Evolutionary conservation across 2,113 vertebrate genomes (phyloP), one percentile per base, ranked within the genome.

Genomic region (Sapajus apella): DNA sequence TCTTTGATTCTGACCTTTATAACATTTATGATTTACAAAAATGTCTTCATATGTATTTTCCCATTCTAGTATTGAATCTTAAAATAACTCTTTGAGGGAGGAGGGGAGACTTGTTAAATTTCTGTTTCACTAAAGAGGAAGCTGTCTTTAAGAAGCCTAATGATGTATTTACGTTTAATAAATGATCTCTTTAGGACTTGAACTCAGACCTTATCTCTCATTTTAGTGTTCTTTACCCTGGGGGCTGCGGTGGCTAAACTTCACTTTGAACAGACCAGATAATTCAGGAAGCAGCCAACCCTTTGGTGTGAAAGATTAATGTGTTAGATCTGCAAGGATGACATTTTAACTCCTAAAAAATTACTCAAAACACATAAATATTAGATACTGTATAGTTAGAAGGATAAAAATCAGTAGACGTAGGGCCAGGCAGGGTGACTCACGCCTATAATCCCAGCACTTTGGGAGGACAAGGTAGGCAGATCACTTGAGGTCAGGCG

Each of bases 61-160:
- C 40, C 40, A 75, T 56, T 47, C 30, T 79, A 88, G 37, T 96
- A 93, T 89, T 96, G 77, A 96, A 81, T 55, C 52, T 83, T 92
- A 88, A 95, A 80, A 58, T 56, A 89, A 84, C 14, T 50, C 47
- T 83, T 27, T 18, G 13, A 70, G 20, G 10, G 81, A 45, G 14
- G 23, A 79, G 25, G n/a, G 18, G 6, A 72, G 0, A 2, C 13
- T 72, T 56, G 11, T 35, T 92, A 84, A 37, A 84, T 89, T 86
- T 86, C 25, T 85, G 23, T 85, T 87, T 92, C 45, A 40, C 35
- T 58, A 16, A 81, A n/a, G 43, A 92, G 70, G 64, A 94, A 94
- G 77, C 73, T 84, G 66, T 23, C 84, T 86, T 79, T 30, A 80
- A 64, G 35, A 92, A 47, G 56, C 68, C 72, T 81, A 93, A 80